Conservation (phyloP, 2,888 invertebrate species). For the Fragum fragum region DNA sequence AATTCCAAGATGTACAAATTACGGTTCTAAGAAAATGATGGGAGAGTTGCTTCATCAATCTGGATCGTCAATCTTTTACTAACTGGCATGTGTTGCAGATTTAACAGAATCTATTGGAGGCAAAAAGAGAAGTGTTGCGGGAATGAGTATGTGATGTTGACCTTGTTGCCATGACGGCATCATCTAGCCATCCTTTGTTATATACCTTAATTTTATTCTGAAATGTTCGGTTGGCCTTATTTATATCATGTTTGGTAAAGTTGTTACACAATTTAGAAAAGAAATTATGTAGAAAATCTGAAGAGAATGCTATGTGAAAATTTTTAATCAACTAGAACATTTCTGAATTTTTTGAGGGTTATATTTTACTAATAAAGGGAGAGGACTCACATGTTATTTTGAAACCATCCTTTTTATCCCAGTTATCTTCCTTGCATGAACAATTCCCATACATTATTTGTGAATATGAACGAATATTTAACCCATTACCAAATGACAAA, state of each 20-base stretch:
- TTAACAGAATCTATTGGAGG: not conserved
- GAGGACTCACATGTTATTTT: not conserved
- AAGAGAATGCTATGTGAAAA: too few relatives aligned
- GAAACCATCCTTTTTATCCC: not conserved
- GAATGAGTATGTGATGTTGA: conserved; percentile 42
- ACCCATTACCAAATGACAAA: too few relatives aligned
- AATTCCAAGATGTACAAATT: too few relatives aligned
- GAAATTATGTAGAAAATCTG: too few relatives aligned
- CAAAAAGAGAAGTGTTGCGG: conserved; percentile 47
- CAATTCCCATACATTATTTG: too few relatives aligned
- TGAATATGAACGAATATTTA: too few relatives aligned
- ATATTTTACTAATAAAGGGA: conserved; percentile 5
- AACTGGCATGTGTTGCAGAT: conserved; percentile 7
- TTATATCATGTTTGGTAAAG: too few relatives aligned
- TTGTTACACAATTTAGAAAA: too few relatives aligned
- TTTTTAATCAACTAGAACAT: not conserved
- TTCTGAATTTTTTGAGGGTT: not conserved
- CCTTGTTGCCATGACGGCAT: conserved; percentile 5
- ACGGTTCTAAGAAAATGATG: too few relatives aligned
- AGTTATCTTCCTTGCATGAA: conserved; percentile 21
- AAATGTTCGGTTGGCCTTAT: not conserved
- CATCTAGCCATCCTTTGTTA: not conserved
- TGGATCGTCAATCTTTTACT: too few relatives aligned
- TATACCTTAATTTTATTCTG: not conserved
- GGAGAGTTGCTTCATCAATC: too few relatives aligned